phyloP scores from a whole-genome alignment of 2,888 invertebrate species.

The Lymantria monacha region DNA sequence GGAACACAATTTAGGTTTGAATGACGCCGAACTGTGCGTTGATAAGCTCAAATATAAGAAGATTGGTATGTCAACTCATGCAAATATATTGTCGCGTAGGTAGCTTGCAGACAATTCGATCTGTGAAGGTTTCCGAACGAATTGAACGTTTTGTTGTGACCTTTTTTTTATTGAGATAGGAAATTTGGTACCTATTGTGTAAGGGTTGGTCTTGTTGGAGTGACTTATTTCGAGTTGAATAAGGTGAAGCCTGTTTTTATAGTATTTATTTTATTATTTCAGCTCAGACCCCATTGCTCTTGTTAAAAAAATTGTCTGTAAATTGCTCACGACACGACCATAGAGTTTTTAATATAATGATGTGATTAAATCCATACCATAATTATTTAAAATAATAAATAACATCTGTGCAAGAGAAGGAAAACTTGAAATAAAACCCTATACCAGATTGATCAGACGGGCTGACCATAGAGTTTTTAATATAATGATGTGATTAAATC shows the following conservation, averaged over 20 bases:
- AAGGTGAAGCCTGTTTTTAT: not conserved
- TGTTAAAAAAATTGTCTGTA: no score
- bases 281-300: no score
- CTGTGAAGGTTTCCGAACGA: constrained; percentile 47
- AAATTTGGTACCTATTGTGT: constrained; percentile 37
- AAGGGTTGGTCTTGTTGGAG: constrained; percentile 37
- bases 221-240: constrained; percentile 24
- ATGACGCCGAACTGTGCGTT: constrained; percentile 54
- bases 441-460: no score
- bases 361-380: no score
- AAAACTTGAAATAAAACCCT: no score
- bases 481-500: no score
- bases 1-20: constrained; percentile 53
- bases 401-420: no score
- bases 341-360: no score
- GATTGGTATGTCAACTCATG: constrained; percentile 51
- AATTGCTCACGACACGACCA: no score
- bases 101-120: constrained; percentile 54
- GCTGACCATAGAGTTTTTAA: no score
- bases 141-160: constrained; percentile 55
- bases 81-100: constrained; percentile 45
- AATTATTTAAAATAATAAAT: no score
- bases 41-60: constrained; percentile 60
- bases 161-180: constrained; percentile 59
- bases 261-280: no score